Evolutionary conservation across 30 jellyfish, hydroid and myxozoan species (phyloP).

Genomic region (Cassiopea xamachana): DNA sequence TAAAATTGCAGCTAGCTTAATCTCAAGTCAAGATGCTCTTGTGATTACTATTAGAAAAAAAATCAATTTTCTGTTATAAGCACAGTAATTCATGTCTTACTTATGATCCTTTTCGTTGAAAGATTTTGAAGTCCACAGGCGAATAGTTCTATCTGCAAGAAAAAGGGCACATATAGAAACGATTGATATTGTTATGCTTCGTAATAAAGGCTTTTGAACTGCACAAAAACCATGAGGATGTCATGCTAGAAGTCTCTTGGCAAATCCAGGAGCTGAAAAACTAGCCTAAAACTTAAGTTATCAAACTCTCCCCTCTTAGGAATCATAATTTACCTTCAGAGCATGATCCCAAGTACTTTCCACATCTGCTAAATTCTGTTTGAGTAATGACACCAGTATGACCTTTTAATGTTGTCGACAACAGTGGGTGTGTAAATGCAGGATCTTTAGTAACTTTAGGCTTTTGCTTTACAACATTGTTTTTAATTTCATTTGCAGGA

Average conservation of each 20-base stretch:
- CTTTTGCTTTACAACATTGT: conserved; percentile 18
- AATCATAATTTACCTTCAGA: conserved; percentile 69
- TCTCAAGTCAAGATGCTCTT: too few species aligned
- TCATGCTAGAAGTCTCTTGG: too few species aligned
- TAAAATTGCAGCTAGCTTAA: too few species aligned
- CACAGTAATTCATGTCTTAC: conserved; percentile 5
- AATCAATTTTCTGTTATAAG: too few species aligned
- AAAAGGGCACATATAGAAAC: not conserved
- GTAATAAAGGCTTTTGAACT: too few species aligned
- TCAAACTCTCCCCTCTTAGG: not conserved
- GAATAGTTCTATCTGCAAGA: conserved; percentile 84
- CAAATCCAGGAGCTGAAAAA: not conserved
- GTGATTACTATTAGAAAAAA: too few species aligned
- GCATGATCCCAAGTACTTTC: conserved; percentile 84
- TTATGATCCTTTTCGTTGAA: conserved; percentile 88
- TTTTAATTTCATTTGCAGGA: not conserved
- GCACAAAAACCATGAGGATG: too few species aligned
- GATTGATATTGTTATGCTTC: too few species aligned
- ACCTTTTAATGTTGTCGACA: conserved; percentile 84
- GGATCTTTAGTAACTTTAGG: conserved; percentile 40
- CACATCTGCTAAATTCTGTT: conserved; percentile 83
- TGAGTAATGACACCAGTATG: conserved; percentile 83
- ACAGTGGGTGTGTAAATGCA: conserved; percentile 66
- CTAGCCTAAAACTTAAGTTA: not conserved
- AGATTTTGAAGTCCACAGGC: conserved; percentile 90